A percentile compares a stretch with the other conserved stretches of the same genome.
Evolutionary conservation across 2,888 invertebrate species (phyloP).

Genomic region (Cryptus viduatorius): DNA sequence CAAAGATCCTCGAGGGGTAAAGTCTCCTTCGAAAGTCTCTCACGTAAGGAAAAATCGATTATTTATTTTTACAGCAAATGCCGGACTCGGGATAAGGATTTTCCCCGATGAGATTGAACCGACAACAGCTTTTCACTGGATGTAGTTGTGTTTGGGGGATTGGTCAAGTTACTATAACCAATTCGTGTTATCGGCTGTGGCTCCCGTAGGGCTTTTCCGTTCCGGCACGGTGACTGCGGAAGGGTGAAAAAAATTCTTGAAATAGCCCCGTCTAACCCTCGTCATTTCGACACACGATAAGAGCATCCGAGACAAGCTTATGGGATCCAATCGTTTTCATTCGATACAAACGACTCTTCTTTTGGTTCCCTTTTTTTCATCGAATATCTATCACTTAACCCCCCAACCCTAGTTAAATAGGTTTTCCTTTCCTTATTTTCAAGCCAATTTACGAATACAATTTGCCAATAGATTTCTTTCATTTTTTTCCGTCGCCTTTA

Average conservation of each 20-base stretch:
- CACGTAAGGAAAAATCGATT: constrained; percentile 18
- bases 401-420: no score
- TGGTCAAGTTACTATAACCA: constrained; percentile 5
- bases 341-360: not conserved
- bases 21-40: not conserved
- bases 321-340: not conserved
- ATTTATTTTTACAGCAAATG: not conserved
- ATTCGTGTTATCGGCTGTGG: not conserved
- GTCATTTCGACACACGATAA: constrained; percentile 20
- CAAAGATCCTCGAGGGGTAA: not conserved
- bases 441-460: no score
- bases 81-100: not conserved
- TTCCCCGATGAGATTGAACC: not conserved
- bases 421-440: no score
- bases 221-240: not conserved
- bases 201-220: constrained; percentile 4
- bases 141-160: not conserved
- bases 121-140: not conserved
- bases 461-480: no score
- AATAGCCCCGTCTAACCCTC: constrained; percentile 43
- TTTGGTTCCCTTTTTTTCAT: no score
- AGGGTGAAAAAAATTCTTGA: constrained; percentile 22
- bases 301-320: not conserved
- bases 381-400: no score
- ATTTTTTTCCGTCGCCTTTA: no score